A percentile compares a stretch with the other conserved stretches of the same genome.
phyloP scores from a whole-genome alignment of 2,797 vertebrate genomes.

The Hippoglossus hippoglossus region DNA sequence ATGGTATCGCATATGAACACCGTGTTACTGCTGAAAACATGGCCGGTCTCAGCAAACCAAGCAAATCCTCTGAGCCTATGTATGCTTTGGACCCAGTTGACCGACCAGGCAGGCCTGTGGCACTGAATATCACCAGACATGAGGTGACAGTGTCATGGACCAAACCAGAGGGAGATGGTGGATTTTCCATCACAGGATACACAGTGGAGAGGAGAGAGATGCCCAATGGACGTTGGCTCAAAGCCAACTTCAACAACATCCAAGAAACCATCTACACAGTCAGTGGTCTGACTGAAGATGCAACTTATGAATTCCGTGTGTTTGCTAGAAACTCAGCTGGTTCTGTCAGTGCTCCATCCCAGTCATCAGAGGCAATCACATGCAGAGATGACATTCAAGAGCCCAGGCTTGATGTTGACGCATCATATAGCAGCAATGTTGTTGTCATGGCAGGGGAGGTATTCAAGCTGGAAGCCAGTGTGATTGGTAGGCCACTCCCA shows the following conservation, averaged over 20 bases:
- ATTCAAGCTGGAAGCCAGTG: slow-evolving; percentile 94
- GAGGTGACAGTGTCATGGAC: slow-evolving; percentile 95
- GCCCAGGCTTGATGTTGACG: slow-evolving; percentile 92
- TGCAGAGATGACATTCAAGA: slow-evolving; percentile 98
- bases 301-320: slow-evolving; percentile 97
- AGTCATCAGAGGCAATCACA: slow-evolving; percentile 92
- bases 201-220: slow-evolving; percentile 95
- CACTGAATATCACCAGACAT: slow-evolving; percentile 95
- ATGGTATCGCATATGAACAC: slow-evolving; percentile 97
- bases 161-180: slow-evolving; percentile 96
- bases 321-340: slow-evolving; percentile 96
- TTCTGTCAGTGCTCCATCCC: slow-evolving; percentile 93
- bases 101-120: slow-evolving; percentile 92
- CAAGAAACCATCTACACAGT: slow-evolving; percentile 95
- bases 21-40: slow-evolving; percentile 97
- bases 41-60: slow-evolving; percentile 96
- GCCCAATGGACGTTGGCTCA: slow-evolving; percentile 97
- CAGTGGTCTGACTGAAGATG: slow-evolving; percentile 95
- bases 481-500: slow-evolving; percentile 93
- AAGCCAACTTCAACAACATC: slow-evolving; percentile 98
- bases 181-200: slow-evolving; percentile 98
- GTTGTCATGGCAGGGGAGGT: slow-evolving; percentile 95
- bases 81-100: slow-evolving; percentile 97
- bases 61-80: slow-evolving; percentile 92
- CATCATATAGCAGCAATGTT: slow-evolving; percentile 90